phyloP scores from a whole-genome alignment of 2,888 invertebrate genomes.

The Phanerotoma sp. region DNA sequence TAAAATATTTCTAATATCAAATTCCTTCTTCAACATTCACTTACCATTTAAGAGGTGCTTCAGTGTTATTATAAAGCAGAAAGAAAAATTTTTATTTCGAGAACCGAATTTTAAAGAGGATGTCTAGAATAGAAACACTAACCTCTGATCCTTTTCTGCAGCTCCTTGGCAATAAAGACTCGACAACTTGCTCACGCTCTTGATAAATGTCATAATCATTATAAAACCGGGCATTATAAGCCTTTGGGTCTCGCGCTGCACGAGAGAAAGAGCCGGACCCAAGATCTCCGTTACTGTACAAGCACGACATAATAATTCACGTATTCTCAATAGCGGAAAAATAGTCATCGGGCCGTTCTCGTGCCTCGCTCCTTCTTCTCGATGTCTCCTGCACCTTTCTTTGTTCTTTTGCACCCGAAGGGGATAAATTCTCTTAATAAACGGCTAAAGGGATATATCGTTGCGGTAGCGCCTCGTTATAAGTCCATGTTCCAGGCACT shows the following conservation, averaged over 20 bases:
- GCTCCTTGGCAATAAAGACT: no score
- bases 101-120: no score
- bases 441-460: conserved; percentile 6
- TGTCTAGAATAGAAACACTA: no score
- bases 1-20: no score
- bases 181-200: background rate
- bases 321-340: background rate
- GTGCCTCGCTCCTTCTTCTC: background rate
- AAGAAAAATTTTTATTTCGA: no score
- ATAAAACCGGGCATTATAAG: background rate
- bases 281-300: background rate
- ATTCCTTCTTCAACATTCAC: no score
- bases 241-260: background rate
- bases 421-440: conserved; percentile 24
- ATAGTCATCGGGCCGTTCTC: background rate
- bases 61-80: no score
- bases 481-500: conserved; percentile 31
- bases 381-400: conserved; percentile 5
- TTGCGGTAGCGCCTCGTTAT: conserved; percentile 55
- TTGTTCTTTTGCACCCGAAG: background rate
- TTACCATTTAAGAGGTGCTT: no score
- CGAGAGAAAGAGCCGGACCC: background rate
- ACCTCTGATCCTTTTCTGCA: no score
- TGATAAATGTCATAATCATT: conserved; percentile 15
- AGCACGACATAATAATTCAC: conserved; percentile 16